Base-by-base conservation (phyloP, 2,888 invertebrate genomes). In the Abrostola tripartita region DNA sequence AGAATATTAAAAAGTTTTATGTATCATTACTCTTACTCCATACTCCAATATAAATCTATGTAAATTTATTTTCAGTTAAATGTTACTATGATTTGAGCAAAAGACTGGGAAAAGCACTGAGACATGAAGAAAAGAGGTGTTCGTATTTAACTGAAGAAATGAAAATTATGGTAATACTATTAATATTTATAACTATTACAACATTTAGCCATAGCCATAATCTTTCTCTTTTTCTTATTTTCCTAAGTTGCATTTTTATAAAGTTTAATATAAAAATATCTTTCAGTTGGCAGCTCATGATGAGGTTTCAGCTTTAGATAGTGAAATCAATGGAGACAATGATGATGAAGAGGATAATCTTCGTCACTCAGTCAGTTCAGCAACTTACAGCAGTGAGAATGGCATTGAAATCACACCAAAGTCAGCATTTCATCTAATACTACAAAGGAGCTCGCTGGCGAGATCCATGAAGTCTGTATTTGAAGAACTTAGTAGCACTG, bases 1-100 rank as follows among this genome's bases (percentile, higher is more conserved):
- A 90, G 88, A 53, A 14, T 38, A 4, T 11, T 5, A 8, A 8
- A 47, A 5, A 40, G 11, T 40, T 9, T 40, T 40, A 10, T 12
- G n/a, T 7, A n/a, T 4, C 6, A n/a, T n/a, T n/a, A n/a, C n/a
- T n/a, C n/a, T n/a, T n/a, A n/a, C n/a, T n/a, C n/a, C n/a, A n/a
- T n/a, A n/a, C n/a, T n/a, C n/a, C n/a, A n/a, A n/a, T n/a, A n/a
- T n/a, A n/a, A n/a, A n/a, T n/a, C n/a, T n/a, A n/a, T n/a, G n/a
- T n/a, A n/a, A 24, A 24, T 24, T 65, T 72, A 5, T 50, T 95
- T 95, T 24, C 88, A 96, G 97, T 99, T 0, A 97, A 98, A 90
- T 98, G 98, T 90, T 99, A 99, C 90, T 98, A 99, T 89, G 98
- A 99, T 91, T 94, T 99, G 75, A 98, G 98, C 86, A 97, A 98